phyloP scores from a whole-genome alignment of 2,797 vertebrate species.

The Rhinophrynus dorsalis region DNA sequence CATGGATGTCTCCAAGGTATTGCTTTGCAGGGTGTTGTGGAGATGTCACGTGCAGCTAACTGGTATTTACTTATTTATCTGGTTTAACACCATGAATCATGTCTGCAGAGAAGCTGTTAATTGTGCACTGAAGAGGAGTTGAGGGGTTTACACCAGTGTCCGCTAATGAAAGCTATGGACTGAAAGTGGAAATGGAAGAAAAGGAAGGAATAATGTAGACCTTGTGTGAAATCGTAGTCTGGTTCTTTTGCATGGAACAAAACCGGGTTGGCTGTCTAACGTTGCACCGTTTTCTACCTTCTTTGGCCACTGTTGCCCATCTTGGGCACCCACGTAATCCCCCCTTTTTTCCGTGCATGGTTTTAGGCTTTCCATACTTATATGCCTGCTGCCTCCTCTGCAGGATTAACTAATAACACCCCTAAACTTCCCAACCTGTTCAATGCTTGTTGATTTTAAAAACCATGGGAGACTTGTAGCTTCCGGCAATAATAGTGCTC shows the following conservation, averaged over 20 bases:
- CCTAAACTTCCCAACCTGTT: slow-evolving; percentile 57
- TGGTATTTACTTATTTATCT: no score
- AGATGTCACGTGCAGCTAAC: no score
- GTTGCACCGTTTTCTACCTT: slow-evolving; percentile 52
- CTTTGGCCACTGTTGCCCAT: slow-evolving; percentile 55
- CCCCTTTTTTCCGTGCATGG: slow-evolving; percentile 65
- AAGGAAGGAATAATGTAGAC: slow-evolving; percentile 53
- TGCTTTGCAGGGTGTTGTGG: no score
- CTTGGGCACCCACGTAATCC: slow-evolving; percentile 55
- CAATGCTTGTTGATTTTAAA: slow-evolving; percentile 74
- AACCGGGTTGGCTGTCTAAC: slow-evolving; percentile 53
- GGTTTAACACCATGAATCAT: no score
- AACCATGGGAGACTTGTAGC: slow-evolving; percentile 76
- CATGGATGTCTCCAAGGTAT: no score
- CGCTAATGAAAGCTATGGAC: no score
- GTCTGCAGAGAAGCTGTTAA: no score
- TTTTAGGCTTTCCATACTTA: slow-evolving; percentile 64
- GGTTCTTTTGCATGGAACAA: slow-evolving; percentile 70
- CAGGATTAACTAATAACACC: slow-evolving; percentile 69
- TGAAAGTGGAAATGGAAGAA: no score
- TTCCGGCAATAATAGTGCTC: slow-evolving; percentile 90
- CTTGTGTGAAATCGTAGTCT: no score
- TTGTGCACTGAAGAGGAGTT: no score
- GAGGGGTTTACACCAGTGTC: no score
- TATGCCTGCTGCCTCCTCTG: slow-evolving; percentile 68